A percentile compares a stretch with the other conserved stretches of the same genome.
Evolutionary conservation across 2,888 invertebrate genomes (phyloP).

Genomic region (Athalia circularis): DNA sequence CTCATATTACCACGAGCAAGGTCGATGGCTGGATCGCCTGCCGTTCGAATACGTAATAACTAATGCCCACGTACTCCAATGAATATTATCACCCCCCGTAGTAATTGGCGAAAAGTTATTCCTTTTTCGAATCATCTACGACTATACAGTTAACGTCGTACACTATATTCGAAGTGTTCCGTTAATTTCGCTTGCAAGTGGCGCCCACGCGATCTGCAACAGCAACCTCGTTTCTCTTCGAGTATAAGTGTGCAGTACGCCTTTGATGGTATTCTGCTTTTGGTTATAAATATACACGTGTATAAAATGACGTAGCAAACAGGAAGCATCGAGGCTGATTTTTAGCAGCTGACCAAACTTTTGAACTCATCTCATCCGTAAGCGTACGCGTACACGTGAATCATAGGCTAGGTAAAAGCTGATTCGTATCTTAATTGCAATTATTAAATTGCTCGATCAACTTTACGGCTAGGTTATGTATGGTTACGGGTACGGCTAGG

Average conservation of each 20-base stretch:
- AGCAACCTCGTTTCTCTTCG: neutral
- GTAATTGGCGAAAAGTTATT: no score
- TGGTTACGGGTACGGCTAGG: no score
- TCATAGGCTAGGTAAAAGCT: conserved; percentile 17
- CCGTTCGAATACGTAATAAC: neutral
- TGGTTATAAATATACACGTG: neutral
- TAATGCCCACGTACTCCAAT: no score
- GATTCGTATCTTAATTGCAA: conserved; percentile 46
- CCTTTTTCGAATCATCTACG: no score
- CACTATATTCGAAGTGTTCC: conserved; percentile 9
- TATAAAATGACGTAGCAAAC: conserved; percentile 13
- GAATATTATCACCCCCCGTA: no score
- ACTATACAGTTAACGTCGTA: no score
- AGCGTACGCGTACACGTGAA: conserved; percentile 1
- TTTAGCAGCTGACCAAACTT: conserved; percentile 30
- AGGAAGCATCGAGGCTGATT: neutral
- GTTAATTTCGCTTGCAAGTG: conserved; percentile 15
- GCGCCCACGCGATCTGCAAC: conserved; percentile 8
- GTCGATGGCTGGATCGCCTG: neutral
- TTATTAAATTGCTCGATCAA: conserved; percentile 46
- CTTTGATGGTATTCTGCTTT: neutral
- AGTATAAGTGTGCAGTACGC: no score
- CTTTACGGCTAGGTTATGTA: conserved; percentile 1
- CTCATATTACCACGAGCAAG: conserved; percentile 11
- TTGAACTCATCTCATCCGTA: conserved; percentile 11